Percentiles rank a stretch among this genome's conserved stretches.
Conservation (phyloP, 2,113 vertebrate genomes). For the Anhinga anhinga region DNA sequence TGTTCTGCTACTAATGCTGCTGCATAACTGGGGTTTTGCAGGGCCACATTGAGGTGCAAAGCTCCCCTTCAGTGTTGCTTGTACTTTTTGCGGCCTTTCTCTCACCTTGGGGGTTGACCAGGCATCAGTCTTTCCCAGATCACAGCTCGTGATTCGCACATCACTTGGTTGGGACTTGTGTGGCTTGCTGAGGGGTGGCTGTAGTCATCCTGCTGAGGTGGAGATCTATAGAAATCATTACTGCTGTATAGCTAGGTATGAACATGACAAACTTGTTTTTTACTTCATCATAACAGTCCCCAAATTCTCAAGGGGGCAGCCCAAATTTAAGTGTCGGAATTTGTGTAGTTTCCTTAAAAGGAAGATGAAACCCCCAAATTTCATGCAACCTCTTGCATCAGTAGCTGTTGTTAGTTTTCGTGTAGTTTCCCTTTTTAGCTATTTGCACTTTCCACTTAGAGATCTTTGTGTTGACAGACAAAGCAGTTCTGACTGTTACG, state of each 20-base stretch:
- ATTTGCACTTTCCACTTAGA: background rate
- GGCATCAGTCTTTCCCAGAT: background rate
- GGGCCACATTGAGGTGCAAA: fast-evolving
- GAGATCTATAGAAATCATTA: background rate
- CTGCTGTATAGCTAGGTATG: background rate
- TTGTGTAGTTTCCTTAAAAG: background rate
- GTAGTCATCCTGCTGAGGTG: background rate
- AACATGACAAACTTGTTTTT: background rate
- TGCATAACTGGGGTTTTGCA: background rate
- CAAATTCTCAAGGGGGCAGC: background rate
- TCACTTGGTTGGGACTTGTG: background rate
- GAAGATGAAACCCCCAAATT: background rate
- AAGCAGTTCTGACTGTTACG: background rate
- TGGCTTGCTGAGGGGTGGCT: background rate
- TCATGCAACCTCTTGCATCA: background rate
- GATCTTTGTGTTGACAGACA: background rate
- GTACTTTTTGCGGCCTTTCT: background rate
- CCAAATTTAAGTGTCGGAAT: background rate
- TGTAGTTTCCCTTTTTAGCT: background rate
- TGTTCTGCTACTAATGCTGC: background rate
- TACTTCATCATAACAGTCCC: background rate
- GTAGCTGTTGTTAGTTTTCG: background rate
- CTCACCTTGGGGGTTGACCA: background rate
- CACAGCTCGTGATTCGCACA: fast-evolving
- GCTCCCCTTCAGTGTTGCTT: background rate